These are phyloP conservation scores for Drosophila teissieri DNA, from an alignment of 1,140 invertebrate species.

Conservation along the genomic window DNA sequence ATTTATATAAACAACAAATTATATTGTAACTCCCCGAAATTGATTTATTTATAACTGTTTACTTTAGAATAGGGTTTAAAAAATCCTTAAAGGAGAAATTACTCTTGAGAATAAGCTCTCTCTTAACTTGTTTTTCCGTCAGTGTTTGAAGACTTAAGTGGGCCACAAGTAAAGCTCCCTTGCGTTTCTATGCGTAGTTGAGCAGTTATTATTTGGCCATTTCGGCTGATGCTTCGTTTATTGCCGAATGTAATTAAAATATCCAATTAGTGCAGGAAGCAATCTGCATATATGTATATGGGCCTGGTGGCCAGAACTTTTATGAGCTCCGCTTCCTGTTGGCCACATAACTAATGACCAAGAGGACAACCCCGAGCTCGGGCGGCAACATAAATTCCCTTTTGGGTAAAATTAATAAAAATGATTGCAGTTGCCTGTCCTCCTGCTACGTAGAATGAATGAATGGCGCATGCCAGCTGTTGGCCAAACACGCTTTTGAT, in stretches of 20 bases:
- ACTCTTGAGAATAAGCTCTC: too few species aligned
- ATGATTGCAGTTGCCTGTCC: conserved; percentile 68
- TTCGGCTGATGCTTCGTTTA: conserved; percentile 51
- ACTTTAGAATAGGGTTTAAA: too few species aligned
- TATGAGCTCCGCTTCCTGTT: conserved; percentile 55
- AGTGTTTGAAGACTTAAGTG: neutral
- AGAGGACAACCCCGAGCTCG: conserved; percentile 27
- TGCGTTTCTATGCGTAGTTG: conserved; percentile 41
- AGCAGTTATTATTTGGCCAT: conserved; percentile 71
- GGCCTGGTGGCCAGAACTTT: conserved; percentile 31
- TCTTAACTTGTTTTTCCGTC: conserved; percentile 2
- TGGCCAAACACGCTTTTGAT: conserved; percentile 81
- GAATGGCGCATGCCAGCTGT: conserved; percentile 81
- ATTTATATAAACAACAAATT: too few species aligned
- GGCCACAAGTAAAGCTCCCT: neutral
- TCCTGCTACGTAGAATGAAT: conserved; percentile 63
- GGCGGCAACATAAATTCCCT: conserved; percentile 74
- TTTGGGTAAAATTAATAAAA: conserved; percentile 81
- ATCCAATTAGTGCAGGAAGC: conserved; percentile 66
- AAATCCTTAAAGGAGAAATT: too few species aligned
- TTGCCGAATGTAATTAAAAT: conserved; percentile 72
- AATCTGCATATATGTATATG: conserved; percentile 43
- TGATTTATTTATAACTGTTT: too few species aligned
- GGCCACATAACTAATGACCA: conserved; percentile 72
- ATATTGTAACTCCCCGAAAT: too few species aligned